These are phyloP conservation scores for Caenorhabditis becei DNA, from an alignment of 2,888 invertebrate genomes.

Conservation along the genomic window DNA sequence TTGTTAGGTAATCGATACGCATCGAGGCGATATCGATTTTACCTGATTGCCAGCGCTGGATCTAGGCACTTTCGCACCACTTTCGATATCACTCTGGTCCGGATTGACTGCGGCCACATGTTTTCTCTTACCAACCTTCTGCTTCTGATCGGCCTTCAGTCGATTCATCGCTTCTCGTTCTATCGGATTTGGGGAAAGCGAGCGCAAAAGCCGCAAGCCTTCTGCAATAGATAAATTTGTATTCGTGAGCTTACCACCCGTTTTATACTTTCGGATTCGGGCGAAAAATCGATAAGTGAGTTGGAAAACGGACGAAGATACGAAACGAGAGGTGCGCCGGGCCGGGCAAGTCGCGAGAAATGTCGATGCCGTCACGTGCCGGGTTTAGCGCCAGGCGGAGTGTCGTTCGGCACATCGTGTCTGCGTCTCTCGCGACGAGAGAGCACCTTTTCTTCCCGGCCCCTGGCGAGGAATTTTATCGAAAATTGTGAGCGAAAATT, in stretches of 20 bases:
- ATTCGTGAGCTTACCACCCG: neutral
- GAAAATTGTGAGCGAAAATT: neutral
- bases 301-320: neutral
- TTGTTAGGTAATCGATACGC: conserved; percentile 11
- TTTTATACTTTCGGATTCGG: neutral
- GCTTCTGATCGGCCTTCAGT: conserved; percentile 53
- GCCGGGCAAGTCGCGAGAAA: neutral
- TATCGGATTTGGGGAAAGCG: too few relatives aligned
- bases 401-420: conserved; percentile 6
- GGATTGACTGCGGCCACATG: neutral
- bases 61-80: conserved; percentile 24
- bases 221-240: conserved; percentile 12
- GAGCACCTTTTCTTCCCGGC: neutral
- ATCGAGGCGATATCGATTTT: conserved; percentile 1
- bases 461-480: neutral
- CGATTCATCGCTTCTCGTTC: conserved; percentile 41
- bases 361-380: neutral
- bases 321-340: neutral
- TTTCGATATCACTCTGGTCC: conserved; percentile 32
- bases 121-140: conserved; percentile 52
- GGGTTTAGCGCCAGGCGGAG: conserved; percentile 16
- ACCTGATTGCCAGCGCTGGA: neutral
- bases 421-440: conserved; percentile 18
- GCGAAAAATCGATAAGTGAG: too few relatives aligned
- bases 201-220: neutral